phyloP scores from a whole-genome alignment of 2,888 invertebrate genomes.

The Andrena trimmerana region DNA sequence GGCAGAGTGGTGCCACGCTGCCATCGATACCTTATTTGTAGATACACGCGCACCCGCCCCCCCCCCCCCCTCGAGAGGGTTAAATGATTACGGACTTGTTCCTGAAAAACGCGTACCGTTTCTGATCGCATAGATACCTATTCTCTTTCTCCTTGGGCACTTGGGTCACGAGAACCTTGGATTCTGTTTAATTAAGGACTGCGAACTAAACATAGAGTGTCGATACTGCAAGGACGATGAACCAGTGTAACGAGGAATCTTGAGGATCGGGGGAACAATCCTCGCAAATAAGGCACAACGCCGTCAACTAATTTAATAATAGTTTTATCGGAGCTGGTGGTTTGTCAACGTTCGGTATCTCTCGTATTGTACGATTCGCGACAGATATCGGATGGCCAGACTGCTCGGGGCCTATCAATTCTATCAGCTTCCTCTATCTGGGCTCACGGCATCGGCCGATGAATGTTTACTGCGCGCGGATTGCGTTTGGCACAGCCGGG shows the following conservation, averaged over 20 bases:
- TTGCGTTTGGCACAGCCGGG: constrained; percentile 65
- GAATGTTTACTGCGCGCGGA: constrained; percentile 71
- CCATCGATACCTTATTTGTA: constrained; percentile 70
- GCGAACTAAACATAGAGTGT: too few species aligned
- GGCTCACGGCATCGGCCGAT: constrained; percentile 60
- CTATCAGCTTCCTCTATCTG: constrained; percentile 71
- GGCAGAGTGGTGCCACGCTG: constrained; percentile 26
- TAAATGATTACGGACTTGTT: constrained; percentile 64
- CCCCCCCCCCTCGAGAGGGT: constrained; percentile 24
- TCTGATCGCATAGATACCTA: constrained; percentile 26
- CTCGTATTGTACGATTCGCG: constrained; percentile 75
- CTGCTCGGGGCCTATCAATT: constrained; percentile 75
- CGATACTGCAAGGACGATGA: too few species aligned
- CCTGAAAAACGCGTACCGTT: constrained; percentile 43
- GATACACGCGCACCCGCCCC: constrained; percentile 37
- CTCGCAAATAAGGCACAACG: background rate
- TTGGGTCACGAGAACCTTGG: too few species aligned
- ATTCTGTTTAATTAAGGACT: too few species aligned
- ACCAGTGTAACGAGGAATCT: too few species aligned
- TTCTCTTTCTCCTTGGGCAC: too few species aligned
- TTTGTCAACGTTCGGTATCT: constrained; percentile 74
- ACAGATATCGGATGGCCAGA: constrained; percentile 58
- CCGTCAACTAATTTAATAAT: background rate
- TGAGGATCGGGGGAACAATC: background rate
- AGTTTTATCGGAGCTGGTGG: constrained; percentile 79